Evolutionary conservation across 2,113 vertebrate genomes (phyloP), one percentile per base, ranked within the genome.

Genomic region (Vidua macroura): DNA sequence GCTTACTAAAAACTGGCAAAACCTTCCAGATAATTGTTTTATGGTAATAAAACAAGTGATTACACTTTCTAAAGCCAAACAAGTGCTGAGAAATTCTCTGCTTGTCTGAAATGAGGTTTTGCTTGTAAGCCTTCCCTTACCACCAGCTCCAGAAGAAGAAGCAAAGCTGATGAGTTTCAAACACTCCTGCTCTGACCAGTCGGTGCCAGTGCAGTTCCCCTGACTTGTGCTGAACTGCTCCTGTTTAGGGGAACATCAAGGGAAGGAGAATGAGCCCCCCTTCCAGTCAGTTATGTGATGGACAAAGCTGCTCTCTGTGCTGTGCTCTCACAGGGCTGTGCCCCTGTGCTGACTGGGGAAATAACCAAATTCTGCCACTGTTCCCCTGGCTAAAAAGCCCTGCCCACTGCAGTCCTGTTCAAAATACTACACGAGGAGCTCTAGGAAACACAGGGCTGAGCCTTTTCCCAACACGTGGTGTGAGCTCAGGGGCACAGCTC

Each of bases 61-160:
- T 78, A 82, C 25, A 35, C 53, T 92, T 91, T 74, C 48, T 48
- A 85, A 90, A 90, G 24, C 21, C 60, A 89, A 41, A 62, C 58
- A 83, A 74, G 19, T 43, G 49, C 70, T 94, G 72, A 85, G 72
- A 91, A 96, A 91, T 82, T 24, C 52, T 59, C 79, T 58, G 44
- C 27, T 56, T 83, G n/a, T 62, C 84, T 80, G 80, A 84, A 85
- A 74, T 2, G 22, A 92, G 74, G 55, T 92, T 83, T 73, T 30
- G 49, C 62, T 86, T 73, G 55, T 44, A 83, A 92, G 67, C 25
- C 56, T 86, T 88, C 49, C 43, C 51, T 58, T 56, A 39, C 25
- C 48, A 64, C n/a, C 73, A 85, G 27, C 77, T 79, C 43, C 23
- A 44, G 58, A 58, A 86, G 58, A 91, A 89, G 80, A 37, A 85